Conservation (phyloP, 2,113 vertebrate species). For the Chlorodrepanis virens region DNA sequence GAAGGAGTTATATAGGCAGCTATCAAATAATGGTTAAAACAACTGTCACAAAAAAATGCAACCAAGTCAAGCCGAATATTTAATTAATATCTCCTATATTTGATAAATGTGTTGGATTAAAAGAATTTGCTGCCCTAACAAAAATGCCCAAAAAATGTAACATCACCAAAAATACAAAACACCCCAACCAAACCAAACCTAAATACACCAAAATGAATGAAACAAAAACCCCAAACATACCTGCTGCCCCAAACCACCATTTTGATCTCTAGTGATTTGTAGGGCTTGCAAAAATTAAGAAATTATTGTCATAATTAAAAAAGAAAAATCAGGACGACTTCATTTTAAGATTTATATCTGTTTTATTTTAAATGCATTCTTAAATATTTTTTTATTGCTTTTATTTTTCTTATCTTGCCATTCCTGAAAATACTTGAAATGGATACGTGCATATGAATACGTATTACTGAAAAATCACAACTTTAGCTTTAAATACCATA, state of each 20-base stretch:
- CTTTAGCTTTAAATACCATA: not conserved
- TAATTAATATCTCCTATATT: not conserved
- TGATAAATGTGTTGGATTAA: not conserved
- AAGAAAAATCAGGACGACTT: not conserved
- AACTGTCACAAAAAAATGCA: not conserved
- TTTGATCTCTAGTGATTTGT: not conserved
- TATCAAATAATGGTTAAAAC: not conserved
- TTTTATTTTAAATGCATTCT: not conserved
- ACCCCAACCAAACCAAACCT: not conserved
- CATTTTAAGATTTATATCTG: not conserved
- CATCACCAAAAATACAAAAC: not conserved
- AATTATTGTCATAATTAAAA: not conserved
- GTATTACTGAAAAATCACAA: not conserved
- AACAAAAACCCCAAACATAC: not conserved
- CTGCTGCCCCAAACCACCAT: not conserved
- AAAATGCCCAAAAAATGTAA: rapidly evolving
- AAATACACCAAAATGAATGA: not conserved
- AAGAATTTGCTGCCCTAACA: not conserved
- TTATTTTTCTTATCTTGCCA: not conserved
- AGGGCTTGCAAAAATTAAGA: not conserved
- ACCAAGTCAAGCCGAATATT: not conserved
- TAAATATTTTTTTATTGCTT: not conserved
- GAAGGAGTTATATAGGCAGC: not conserved
- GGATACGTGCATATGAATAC: not conserved
- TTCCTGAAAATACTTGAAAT: not conserved